Evolutionary conservation across 2,113 vertebrate species (phyloP).

Genomic region (Oryzias javanicus): DNA sequence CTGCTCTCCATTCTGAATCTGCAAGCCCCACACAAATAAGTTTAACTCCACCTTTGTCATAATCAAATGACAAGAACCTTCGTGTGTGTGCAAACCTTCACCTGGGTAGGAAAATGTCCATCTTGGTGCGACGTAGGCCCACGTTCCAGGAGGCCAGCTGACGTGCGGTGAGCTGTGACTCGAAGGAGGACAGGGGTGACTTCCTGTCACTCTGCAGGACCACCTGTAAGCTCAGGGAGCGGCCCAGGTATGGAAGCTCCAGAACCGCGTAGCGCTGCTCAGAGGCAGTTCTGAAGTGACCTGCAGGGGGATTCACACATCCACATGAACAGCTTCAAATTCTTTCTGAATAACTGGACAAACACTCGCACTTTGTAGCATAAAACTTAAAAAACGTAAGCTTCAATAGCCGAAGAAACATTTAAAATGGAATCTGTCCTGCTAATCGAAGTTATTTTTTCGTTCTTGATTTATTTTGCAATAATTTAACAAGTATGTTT

Average conservation of each 20-base stretch:
- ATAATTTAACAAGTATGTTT: too few relatives aligned
- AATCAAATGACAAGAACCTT: background rate
- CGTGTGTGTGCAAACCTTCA: conserved; percentile 32
- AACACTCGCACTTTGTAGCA: too few relatives aligned
- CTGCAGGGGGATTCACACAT: conserved; percentile 52
- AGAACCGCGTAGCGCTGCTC: conserved; percentile 79
- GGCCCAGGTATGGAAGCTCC: conserved; percentile 83
- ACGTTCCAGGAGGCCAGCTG: conserved; percentile 78
- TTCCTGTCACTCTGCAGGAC: conserved; percentile 81
- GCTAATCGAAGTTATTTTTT: too few relatives aligned
- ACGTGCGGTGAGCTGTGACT: conserved; percentile 79
- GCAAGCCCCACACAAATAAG: conserved; percentile 17
- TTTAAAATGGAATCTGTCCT: too few relatives aligned
- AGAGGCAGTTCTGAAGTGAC: conserved; percentile 80
- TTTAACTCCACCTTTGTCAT: background rate
- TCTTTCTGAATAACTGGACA: too few relatives aligned
- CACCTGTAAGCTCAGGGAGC: conserved; percentile 81
- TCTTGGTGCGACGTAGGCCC: conserved; percentile 80
- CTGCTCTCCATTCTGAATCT: conserved; percentile 88
- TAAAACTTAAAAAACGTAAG: too few relatives aligned
- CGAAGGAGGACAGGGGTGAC: conserved; percentile 73
- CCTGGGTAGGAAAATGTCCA: conserved; percentile 91
- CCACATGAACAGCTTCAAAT: background rate
- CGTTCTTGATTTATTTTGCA: too few relatives aligned
- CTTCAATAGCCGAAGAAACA: too few relatives aligned